Evolutionary conservation across 2,888 invertebrate species (phyloP), one percentile per base, ranked within the genome.

Genomic region (Oeneis ivallda): DNA sequence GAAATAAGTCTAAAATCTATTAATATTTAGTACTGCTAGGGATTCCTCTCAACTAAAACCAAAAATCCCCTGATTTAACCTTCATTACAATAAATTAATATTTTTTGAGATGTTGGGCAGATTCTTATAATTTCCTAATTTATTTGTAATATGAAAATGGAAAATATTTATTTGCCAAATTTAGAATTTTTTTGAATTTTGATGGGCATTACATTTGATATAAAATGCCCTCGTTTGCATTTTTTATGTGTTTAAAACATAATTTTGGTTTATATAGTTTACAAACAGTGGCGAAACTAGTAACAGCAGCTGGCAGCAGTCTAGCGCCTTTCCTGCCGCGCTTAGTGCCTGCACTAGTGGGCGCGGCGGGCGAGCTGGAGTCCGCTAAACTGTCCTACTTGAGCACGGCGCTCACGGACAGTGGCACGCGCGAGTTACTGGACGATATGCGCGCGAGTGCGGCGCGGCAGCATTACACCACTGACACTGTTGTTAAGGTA

Each of bases 291-390:
- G 95, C 98, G 0, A 96, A 97, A 81, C 93, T 98, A 77, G 96
- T 98, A 58, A 94, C 95, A 13, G 94, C 95, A 2, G 97, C 97
- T 5, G 96, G 97, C 0, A 92, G 92, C 3, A 93, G 96, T 62
- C 92, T 98, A 13, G 96, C 95, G 70, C 96, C 97, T 0, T 97
- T 97, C 86, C 90, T 98, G 60, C 93, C 95, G 0, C 93, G 94
- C 58, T 88, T 98, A 62, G 96, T 98, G 70, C 96, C 97, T 0
- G 96, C 97, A 9, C 87, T 98, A 62, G 90, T 98, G 57, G 95
- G 95, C 76, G 96, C 98, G 8, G 96, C 97, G 0, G 96, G 97
- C 0, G 98, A 98, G 78, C 87, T 97, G 49, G 98, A 98, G 83
- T 95, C 95, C 0, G 93, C 94, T 7, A 94, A 95, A 72, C 89